Conservation (phyloP, 2,797 vertebrate species). For the Coregonus suidteri region DNA sequence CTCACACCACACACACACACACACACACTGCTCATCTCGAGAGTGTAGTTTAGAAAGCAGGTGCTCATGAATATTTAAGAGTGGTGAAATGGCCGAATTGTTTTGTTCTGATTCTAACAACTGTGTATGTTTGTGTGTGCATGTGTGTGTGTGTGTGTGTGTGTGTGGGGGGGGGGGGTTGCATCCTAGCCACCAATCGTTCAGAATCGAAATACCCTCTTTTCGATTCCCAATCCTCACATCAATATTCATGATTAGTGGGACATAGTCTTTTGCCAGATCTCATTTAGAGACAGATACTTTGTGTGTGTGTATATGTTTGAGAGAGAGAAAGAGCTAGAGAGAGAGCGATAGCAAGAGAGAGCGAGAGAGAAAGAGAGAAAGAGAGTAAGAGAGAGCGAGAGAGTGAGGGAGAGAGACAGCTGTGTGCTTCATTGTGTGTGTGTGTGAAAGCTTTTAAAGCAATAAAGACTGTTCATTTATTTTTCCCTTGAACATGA, state of each 20-base stretch:
- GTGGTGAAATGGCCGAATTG: constrained; percentile 42
- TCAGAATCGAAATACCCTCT: constrained; percentile 13
- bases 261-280: neutral
- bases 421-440: too few relatives aligned
- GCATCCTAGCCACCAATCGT: neutral
- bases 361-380: too few relatives aligned
- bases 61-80: constrained; percentile 67
- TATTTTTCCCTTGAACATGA: too few relatives aligned
- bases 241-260: constrained; percentile 25
- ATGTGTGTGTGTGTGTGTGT: neutral
- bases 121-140: constrained; percentile 26
- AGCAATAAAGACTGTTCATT: too few relatives aligned
- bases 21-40: constrained; percentile 29
- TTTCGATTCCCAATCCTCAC: constrained; percentile 1
- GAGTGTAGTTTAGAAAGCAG: constrained; percentile 52
- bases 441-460: too few relatives aligned
- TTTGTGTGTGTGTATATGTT: neutral
- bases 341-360: too few relatives aligned
- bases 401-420: too few relatives aligned
- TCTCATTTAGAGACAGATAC: neutral
- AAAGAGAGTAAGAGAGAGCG: too few relatives aligned
- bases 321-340: too few relatives aligned
- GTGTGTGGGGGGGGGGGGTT: constrained; percentile 5
- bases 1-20: neutral
- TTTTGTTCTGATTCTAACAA: constrained; percentile 43